These are phyloP conservation scores for Agrochola lychnidis DNA, from an alignment of 2,888 invertebrate species.

Conservation along the genomic window DNA sequence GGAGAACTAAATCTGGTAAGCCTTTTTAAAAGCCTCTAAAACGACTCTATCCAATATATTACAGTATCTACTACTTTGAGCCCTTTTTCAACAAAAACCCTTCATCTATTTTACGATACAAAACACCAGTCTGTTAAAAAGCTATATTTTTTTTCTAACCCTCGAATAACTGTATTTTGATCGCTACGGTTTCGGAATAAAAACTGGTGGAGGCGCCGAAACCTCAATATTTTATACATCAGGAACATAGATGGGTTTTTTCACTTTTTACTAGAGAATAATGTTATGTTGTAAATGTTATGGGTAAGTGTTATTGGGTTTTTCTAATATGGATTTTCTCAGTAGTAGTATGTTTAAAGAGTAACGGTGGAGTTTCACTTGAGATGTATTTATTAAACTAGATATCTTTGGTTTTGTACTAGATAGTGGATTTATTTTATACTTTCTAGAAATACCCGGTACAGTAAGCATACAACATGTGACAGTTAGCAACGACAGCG, in stretches of 20 bases:
- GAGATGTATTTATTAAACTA: too few species aligned
- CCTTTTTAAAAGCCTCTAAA: neutral
- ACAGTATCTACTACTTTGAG: conserved; percentile 1
- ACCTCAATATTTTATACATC: conserved; percentile 51
- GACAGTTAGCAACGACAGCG: too few species aligned
- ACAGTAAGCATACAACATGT: too few species aligned
- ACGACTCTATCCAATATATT: neutral
- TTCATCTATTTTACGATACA: conserved; percentile 21
- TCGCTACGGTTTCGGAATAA: conserved; percentile 32
- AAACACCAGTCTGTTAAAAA: conserved; percentile 29
- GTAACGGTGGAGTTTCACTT: too few species aligned
- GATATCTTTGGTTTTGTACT: too few species aligned
- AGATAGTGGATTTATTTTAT: too few species aligned
- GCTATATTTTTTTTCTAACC: conserved; percentile 45
- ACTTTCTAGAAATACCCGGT: too few species aligned
- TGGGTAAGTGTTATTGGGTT: too few species aligned
- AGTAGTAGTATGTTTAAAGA: too few species aligned
- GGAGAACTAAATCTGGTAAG: neutral
- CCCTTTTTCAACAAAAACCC: conserved; percentile 24
- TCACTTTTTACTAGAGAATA: conserved; percentile 1
- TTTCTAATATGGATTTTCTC: too few species aligned
- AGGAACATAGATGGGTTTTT: conserved; percentile 22
- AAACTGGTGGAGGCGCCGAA: conserved; percentile 41
- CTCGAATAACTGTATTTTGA: conserved; percentile 52
- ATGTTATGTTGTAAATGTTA: neutral